Conservation (phyloP, 2,888 invertebrate genomes). For the Nephrotoma appendiculata region DNA sequence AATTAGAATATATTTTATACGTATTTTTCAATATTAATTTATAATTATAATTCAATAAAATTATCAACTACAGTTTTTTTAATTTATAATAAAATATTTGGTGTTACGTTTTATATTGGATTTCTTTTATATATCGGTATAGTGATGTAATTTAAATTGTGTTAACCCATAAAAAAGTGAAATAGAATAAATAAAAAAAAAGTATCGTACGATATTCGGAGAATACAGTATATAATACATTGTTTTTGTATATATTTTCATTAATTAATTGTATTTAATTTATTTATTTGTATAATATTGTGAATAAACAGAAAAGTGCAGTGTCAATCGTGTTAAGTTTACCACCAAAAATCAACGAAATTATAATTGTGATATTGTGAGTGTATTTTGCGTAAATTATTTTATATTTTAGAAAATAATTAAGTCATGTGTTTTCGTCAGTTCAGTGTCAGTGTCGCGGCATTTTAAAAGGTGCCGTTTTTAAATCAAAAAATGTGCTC, state of each 20-base stretch:
- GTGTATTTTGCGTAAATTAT: no score
- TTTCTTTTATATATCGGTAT: neutral
- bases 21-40: neutral
- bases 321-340: neutral
- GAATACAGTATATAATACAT: neutral
- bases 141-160: neutral
- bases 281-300: neutral
- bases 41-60: neutral
- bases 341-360: neutral
- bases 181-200: neutral
- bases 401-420: no score
- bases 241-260: neutral
- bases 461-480: no score
- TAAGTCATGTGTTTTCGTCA: no score
- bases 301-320: neutral
- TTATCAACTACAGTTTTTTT: neutral
- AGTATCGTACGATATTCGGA: neutral
- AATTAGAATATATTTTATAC: neutral
- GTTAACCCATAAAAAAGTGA: neutral
- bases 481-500: no score
- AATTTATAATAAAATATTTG: neutral
- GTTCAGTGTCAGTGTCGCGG: no score
- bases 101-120: neutral
- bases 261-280: neutral
- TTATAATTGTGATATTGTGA: no score